Percentiles rank a stretch among this genome's conserved stretches.
Evolutionary conservation across 2,113 vertebrate genomes (phyloP).

Genomic region (Ailurus styani): DNA sequence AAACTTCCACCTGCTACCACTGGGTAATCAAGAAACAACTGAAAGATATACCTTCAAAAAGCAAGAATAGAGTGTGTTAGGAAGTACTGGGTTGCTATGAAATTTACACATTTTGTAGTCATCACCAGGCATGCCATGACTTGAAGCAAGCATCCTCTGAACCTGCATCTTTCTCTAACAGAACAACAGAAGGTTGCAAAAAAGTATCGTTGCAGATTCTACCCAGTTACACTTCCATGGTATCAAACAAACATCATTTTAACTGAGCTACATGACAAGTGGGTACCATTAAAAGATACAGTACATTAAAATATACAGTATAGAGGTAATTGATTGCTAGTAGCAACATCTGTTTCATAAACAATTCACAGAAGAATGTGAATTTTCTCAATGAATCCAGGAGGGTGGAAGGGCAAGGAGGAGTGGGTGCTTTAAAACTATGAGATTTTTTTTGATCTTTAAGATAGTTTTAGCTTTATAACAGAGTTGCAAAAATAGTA

Average conservation of each 20-base stretch:
- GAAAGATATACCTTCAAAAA: conserved; percentile 62
- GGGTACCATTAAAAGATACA: conserved; percentile 64
- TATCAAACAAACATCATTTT: background rate
- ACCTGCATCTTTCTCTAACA: background rate
- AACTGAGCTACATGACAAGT: background rate
- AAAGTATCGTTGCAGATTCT: background rate
- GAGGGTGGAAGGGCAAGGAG: background rate
- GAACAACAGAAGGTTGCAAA: background rate
- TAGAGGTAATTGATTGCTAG: conserved; percentile 73
- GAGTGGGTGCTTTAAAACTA: background rate
- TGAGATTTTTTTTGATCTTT: background rate
- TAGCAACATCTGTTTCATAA: conserved; percentile 72
- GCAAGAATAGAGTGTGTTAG: background rate
- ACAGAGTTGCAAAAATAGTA: background rate
- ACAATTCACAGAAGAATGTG: background rate
- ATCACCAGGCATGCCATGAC: background rate
- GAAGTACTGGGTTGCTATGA: background rate
- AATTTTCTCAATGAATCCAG: background rate
- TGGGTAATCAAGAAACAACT: conserved; percentile 48
- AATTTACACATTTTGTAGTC: background rate
- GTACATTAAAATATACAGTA: conserved; percentile 41
- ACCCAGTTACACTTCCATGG: background rate
- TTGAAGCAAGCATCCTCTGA: conserved; percentile 1
- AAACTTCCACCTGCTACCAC: background rate
- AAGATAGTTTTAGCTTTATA: background rate